Evolutionary conservation across 2,888 invertebrate species (phyloP), one percentile per base, ranked within the genome.

Genomic region (Actias luna): DNA sequence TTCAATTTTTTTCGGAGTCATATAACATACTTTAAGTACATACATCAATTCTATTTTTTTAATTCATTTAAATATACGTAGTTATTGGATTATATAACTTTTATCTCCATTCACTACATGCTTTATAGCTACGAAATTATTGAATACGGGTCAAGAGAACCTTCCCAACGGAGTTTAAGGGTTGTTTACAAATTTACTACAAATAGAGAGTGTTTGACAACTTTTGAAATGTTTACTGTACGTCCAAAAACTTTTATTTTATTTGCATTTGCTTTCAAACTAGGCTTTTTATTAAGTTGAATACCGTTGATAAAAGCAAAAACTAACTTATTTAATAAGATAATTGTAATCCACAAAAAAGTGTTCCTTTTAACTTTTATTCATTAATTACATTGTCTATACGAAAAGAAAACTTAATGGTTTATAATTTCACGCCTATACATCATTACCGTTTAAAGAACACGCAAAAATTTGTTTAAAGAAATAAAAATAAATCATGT

Each of bases 41-140:
- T 8, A 12, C 2, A n/a, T 22, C 5, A 0, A 3, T 46, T 46
- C 10, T 22, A n/a, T n/a, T n/a, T n/a, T 22, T 10, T 10, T 7
- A 46, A 46, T 22, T 46, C 2, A 46, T 46, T 46, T 22, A 22
- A 46, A 46, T 46, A 22, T 46, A 46, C 10, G 22, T 46, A 33
- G 5, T 33, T 33, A 39, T 39, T 62, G 60, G 68, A 65, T 74
- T 3, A 65, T 31, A 42, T 65, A 16, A 39, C 4, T 39, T n/a
- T 39, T 18, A 18, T 18, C 69, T 69, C 64, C 71, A 52, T 71
- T 42, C 58, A 25, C 63, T 25, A 22, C 33, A 60, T n/a, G 39
- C 31, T 67, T 64, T 64, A 62, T 58, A 36, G 46, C 66, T 69
- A 63, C 65, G 65, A 69, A 71, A 70, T 42, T 68, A 72, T 73